Base-by-base conservation (phyloP, 2,113 vertebrate species). In the Leucosticte australis region DNA sequence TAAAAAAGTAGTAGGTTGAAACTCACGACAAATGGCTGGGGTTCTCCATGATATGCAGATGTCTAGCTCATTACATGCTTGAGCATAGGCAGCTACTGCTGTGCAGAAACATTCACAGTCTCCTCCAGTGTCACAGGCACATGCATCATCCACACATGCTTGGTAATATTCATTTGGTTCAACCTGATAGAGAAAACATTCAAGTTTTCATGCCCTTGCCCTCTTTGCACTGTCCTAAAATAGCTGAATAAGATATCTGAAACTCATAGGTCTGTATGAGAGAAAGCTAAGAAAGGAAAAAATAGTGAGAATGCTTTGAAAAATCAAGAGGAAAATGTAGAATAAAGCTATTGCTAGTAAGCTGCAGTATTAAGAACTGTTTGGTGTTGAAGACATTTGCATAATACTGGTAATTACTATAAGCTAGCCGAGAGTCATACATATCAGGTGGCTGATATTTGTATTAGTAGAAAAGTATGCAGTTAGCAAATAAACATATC, bases 61-160 rank as follows among this genome's bases (percentile, higher is more conserved):
- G 15, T 98, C 98, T 30, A 93, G 96, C 14, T 98, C 98, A 17
- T 92, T 98, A 86, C 99, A 99, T 9, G 98, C 98, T 96, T 98
- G 98, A 46, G 99, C 99, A 2, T 99, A 99, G 67, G 99, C 98
- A 4, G 99, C 98, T 85, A 99, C 98, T 17, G 99, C 98, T 10
- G 99, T 99, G 91, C 99, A 99, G 96, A 99, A 98, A 62, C 99
- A 99, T 91, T 99, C 99, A 12, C 99, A 99, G 85, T 99, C 99
- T 37, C 99, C 99, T 75, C 99, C 99, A 2, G 97, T 97, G 97
- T 99, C 98, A 1, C 99, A 99, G 74, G 99, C 99, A 42, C 99
- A 99, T 1, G 99, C 98, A 37, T 99, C 99, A 41, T 97, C 98
- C 93, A 99, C 99, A 2, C 99, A 99, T 19, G 98, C 98, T 52